Evolutionary conservation across 2,888 invertebrate species (phyloP), one percentile per base, ranked within the genome.

Genomic region (Timema cristinae): DNA sequence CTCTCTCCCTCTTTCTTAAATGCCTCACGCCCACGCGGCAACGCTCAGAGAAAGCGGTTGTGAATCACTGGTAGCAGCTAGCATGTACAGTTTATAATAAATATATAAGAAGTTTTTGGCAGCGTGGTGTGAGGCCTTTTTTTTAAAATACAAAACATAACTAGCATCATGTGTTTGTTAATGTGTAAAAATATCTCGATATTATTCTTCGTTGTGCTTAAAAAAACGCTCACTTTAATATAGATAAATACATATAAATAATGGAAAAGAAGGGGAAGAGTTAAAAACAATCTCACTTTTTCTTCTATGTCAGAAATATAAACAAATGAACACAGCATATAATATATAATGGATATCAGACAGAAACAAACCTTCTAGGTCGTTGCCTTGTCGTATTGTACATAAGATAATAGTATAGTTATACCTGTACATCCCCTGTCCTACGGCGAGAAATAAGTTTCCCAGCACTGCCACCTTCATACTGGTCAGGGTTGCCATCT

Each of bases 351-450:
- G 32, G 63, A 63, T 63, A 32, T 63, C 63, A 63, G 63, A 63
- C 32, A 68, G 68, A 68, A 68, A 63, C 68, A 71, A 71, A 68
- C 71, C 11, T 70, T 69, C 51, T 74, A 72, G 70, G 70, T 72
- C 68, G 68, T 71, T 71, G 73, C 73, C 71, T 71, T 72, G 72
- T 74, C 72, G 70, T 74, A 74, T 56, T 74, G 74, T 74, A 74
- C 51, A 72, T 72, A 72, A 68, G 56, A 61, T 50, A 16, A 67
- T 67, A 71, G 13, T 48, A 32, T 63, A 48, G 11, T 47, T 32
- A 32, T 32, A 32, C n/a, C n/a, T n/a, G 32, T 32, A 32, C 32
- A 32, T 32, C 32, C 32, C 32, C 32, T 32, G 32, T 32, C 32
- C 32, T 32, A 32, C 32, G 32, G 32, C 32, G 32, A 32, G 32